phyloP scores from a whole-genome alignment of 1,140 invertebrate genomes.

The Chelonus insularis region DNA sequence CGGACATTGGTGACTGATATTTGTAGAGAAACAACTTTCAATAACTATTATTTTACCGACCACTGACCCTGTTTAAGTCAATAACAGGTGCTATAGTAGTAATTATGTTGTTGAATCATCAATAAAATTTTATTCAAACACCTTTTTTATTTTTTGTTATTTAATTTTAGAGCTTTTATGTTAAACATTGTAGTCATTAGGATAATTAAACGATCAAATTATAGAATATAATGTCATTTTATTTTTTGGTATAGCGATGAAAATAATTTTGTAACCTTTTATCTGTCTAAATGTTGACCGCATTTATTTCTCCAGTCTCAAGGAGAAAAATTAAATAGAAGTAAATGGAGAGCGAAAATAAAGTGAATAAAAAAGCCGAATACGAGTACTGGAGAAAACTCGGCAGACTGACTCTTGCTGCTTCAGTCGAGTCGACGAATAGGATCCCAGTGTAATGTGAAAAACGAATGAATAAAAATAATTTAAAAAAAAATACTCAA shows the following conservation, averaged over 20 bases:
- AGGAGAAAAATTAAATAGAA: conserved; percentile 6
- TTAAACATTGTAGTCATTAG: too few species aligned
- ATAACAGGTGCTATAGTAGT: too few species aligned
- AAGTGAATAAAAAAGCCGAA: conserved; percentile 9
- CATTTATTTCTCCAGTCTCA: background rate
- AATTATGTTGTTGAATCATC: too few species aligned
- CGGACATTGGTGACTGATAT: too few species aligned
- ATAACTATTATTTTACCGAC: too few species aligned
- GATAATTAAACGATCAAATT: too few species aligned
- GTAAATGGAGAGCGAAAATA: conserved; percentile 6
- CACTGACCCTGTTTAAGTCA: too few species aligned
- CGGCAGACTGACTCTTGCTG: conserved; percentile 2
- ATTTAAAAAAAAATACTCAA: conserved; percentile 3
- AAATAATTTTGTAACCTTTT: background rate
- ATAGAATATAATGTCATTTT: too few species aligned
- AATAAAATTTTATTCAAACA: too few species aligned
- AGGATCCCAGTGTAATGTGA: conserved; percentile 6
- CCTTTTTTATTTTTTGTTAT: too few species aligned
- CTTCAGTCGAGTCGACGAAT: conserved; percentile 10
- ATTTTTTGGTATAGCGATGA: background rate
- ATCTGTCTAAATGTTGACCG: background rate
- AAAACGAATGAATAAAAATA: conserved; percentile 10
- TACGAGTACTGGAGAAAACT: conserved; percentile 6
- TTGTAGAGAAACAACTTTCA: too few species aligned
- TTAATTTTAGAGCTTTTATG: too few species aligned